Evolutionary conservation across 2,888 invertebrate genomes (phyloP).

Genomic region (Tethea ocularis): DNA sequence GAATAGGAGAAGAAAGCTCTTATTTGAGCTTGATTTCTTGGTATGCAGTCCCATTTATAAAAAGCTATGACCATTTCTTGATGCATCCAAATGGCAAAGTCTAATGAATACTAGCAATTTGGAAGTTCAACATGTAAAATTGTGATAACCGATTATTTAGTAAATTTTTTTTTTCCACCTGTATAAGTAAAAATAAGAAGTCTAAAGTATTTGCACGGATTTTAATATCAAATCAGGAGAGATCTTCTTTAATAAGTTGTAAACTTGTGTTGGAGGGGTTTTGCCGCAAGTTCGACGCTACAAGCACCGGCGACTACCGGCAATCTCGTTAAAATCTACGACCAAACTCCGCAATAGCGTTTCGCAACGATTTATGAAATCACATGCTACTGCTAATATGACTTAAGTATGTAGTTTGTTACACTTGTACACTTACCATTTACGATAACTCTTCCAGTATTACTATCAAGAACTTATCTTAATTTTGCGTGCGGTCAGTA

Average conservation of each 20-base stretch:
- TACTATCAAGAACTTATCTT: background rate
- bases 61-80: too few relatives aligned
- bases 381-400: conserved; percentile 59
- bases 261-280: conserved; percentile 73
- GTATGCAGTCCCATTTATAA: too few relatives aligned
- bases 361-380: conserved; percentile 66
- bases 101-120: too few relatives aligned
- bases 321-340: conserved; percentile 81
- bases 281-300: conserved; percentile 64
- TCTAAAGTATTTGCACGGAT: conserved; percentile 56
- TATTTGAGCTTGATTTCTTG: too few relatives aligned
- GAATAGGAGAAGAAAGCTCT: too few relatives aligned
- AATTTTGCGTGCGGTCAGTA: background rate
- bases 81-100: too few relatives aligned
- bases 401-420: conserved; percentile 50
- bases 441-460: background rate
- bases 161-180: too few relatives aligned
- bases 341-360: conserved; percentile 63
- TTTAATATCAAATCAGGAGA: conserved; percentile 66
- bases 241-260: conserved; percentile 75
- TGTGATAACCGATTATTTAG: too few relatives aligned
- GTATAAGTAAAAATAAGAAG: conserved; percentile 37
- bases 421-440: conserved; percentile 30
- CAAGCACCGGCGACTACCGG: conserved; percentile 61
- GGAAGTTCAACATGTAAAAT: too few relatives aligned